Base-by-base conservation (phyloP, 1,140 invertebrate species). In the Tetragonula clypearis region DNA sequence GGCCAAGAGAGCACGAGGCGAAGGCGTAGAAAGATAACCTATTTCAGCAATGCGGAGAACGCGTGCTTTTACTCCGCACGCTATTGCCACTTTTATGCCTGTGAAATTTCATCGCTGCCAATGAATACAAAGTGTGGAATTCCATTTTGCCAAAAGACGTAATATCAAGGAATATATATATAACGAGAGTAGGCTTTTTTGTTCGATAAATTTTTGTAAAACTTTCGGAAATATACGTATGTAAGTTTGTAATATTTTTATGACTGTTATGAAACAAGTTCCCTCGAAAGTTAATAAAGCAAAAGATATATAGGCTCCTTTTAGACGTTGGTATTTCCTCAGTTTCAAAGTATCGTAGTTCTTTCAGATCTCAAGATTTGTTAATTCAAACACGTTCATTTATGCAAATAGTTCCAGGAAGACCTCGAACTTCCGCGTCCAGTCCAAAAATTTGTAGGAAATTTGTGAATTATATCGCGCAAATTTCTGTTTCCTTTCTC, bases 31-130 rank as follows among this genome's bases (percentile, higher is more conserved):
- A 74, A 84, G 82, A 79, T 84, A 84, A 84, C 82, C 82, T 84
- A 84, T 84, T 79, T 84, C 26, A 73, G 49, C 77, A 84, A 84
- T 79, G 82, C 71, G 82, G 77, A 72, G 82, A 84, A 79, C 76
- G 82, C 77, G 82, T 84, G 82, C 60, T 66, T 79, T 72, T 55
- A 58, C 82, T 79, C 56, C 1, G 23, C n/a, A 73, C 11, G 56
- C 76, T 79, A 72, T 65, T 23, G 35, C 17, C 26, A 84, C 65
- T 79, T 84, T 84, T 84, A 62, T 12, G 12, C n/a, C n/a, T n/a
- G 0, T 49, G 6, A 49, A 49, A 49, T 8, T 49, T 49, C 8
- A 49, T 49, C 41, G 41, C 6, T 49, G 6, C 41, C 41, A 49
- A 49, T 49, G 41, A 49, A 49, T 49, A 49, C 6, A 49, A 49